Percentiles rank a stretch among this genome's conserved stretches.
Evolutionary conservation across 2,797 vertebrate species (phyloP).

Genomic region (Cirrhinus mrigala): DNA sequence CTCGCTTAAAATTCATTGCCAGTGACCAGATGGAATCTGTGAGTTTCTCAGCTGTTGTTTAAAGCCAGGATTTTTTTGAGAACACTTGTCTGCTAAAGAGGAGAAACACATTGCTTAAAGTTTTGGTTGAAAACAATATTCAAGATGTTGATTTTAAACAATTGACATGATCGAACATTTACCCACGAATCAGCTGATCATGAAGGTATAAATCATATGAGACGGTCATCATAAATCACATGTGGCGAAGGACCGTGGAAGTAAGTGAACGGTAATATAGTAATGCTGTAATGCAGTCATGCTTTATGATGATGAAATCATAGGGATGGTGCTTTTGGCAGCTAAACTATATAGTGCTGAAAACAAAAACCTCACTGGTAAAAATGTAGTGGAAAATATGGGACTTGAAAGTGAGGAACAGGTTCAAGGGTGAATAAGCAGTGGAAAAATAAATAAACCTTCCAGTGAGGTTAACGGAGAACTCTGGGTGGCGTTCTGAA

Average conservation of each 20-base stretch:
- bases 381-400: constrained; percentile 33
- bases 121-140: constrained; percentile 10
- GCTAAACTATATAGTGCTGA: not conserved
- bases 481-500: constrained; percentile 51
- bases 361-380: constrained; percentile 17
- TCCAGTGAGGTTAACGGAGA: constrained; percentile 16
- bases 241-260: constrained; percentile 15
- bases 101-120: constrained; percentile 34
- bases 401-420: constrained; percentile 29
- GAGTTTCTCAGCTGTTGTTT: constrained; percentile 54
- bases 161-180: constrained; percentile 54
- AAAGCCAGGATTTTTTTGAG: constrained; percentile 43
- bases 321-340: constrained; percentile 40
- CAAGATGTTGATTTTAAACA: constrained; percentile 65
- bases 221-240: constrained; percentile 11
- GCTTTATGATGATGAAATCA: constrained; percentile 46
- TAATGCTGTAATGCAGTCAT: constrained; percentile 37
- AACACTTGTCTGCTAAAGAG: constrained; percentile 42
- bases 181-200: constrained; percentile 13
- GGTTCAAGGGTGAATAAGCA: constrained; percentile 33
- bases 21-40: constrained; percentile 64
- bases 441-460: constrained; percentile 43
- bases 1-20: constrained; percentile 50
- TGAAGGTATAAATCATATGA: constrained; percentile 45
- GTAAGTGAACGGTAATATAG: constrained; percentile 14